Conservation (phyloP, 2,797 vertebrate genomes). For the Microcaecilia unicolor region DNA sequence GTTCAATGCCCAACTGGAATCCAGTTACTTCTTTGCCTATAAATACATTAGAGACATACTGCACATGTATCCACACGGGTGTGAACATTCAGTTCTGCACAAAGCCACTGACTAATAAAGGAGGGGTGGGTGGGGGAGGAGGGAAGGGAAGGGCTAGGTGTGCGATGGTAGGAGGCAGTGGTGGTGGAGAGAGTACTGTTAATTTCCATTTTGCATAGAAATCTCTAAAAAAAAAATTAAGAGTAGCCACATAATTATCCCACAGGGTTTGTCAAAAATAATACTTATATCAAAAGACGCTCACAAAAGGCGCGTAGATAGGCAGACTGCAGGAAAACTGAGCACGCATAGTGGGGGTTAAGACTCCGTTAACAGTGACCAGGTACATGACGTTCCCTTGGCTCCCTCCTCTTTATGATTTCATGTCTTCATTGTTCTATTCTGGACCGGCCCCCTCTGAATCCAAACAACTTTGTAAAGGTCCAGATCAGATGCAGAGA, state of each 20-base stretch:
- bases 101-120: slow-evolving; percentile 10
- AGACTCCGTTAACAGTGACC: slow-evolving; percentile 8
- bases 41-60: background rate
- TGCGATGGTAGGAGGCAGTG: slow-evolving; percentile 10
- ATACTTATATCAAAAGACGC: slow-evolving; percentile 7
- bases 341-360: slow-evolving; percentile 8
- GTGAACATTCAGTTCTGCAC: slow-evolving; percentile 31
- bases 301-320: slow-evolving; percentile 2
- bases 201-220: slow-evolving; percentile 28
- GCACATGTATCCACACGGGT: slow-evolving; percentile 19
- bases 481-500: too few relatives aligned
- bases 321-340: slow-evolving; percentile 4
- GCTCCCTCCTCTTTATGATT: slow-evolving; percentile 18
- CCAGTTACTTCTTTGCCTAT: background rate
- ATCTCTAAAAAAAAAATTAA: slow-evolving; percentile 7
- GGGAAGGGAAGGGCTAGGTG: slow-evolving; percentile 4
- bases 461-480: background rate
- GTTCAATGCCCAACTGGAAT: background rate
- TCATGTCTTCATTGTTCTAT: too few relatives aligned
- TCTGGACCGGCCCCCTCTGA: slow-evolving; percentile 18
- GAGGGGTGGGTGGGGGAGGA: slow-evolving; percentile 6
- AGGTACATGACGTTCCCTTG: background rate
- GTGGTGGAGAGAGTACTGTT: background rate
- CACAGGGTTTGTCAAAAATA: background rate
- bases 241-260: slow-evolving; percentile 1